Conservation (phyloP, 2,888 invertebrate genomes). For the Hydropsyche betteni region DNA sequence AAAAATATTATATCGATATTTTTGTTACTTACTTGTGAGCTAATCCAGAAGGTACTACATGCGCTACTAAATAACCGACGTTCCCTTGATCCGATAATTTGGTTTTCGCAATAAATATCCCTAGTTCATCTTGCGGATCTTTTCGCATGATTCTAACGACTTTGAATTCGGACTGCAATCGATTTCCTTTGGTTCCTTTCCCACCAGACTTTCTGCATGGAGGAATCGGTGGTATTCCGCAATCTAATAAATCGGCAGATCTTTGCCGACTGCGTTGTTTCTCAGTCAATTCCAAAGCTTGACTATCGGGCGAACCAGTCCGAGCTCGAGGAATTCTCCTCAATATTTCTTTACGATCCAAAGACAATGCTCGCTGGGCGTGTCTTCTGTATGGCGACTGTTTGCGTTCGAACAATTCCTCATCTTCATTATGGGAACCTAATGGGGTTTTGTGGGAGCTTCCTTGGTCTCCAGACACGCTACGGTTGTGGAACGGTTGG, state of each 20-base stretch:
- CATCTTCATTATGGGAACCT: slow-evolving; percentile 47
- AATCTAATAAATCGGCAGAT: slow-evolving; percentile 59
- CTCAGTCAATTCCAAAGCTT: slow-evolving; percentile 63
- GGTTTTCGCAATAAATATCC: slow-evolving; percentile 76
- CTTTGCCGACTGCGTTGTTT: slow-evolving; percentile 65
- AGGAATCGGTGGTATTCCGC: slow-evolving; percentile 65
- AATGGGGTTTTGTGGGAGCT: slow-evolving; percentile 57
- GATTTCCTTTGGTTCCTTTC: slow-evolving; percentile 58
- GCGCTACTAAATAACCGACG: slow-evolving; percentile 74
- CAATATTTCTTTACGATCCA: slow-evolving; percentile 67
- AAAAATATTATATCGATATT: background rate
- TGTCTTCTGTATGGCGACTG: slow-evolving; percentile 55
- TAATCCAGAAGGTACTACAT: slow-evolving; percentile 75
- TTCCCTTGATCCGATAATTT: slow-evolving; percentile 69
- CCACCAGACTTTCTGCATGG: slow-evolving; percentile 60
- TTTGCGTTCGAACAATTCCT: slow-evolving; percentile 44
- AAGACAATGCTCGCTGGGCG: slow-evolving; percentile 65
- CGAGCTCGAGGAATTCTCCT: slow-evolving; percentile 63
- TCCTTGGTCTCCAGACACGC: slow-evolving; percentile 65
- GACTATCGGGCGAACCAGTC: slow-evolving; percentile 60
- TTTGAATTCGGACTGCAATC: slow-evolving; percentile 60
- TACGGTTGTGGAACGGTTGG: slow-evolving; percentile 62
- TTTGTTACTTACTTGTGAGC: slow-evolving; percentile 69
- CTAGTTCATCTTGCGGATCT: slow-evolving; percentile 71
- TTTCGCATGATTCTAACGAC: slow-evolving; percentile 68